Conservation (phyloP, 1,140 invertebrate species). For the Tetragnatha versicolor region DNA sequence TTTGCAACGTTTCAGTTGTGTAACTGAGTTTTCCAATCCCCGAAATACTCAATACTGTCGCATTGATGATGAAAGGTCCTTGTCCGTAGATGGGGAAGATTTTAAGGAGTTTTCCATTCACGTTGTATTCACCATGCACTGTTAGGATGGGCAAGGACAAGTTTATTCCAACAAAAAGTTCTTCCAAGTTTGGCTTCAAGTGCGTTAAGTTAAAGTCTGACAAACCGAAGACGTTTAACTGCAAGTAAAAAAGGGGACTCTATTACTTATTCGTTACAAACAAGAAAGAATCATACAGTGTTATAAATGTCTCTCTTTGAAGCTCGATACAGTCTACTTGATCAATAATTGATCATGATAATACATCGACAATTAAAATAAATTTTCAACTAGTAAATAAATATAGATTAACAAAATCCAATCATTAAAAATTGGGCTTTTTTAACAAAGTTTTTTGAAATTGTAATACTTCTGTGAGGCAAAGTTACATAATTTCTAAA, state of each 20-base stretch:
- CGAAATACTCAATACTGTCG: slow-evolving; percentile 15
- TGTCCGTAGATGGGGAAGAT: slow-evolving; percentile 49
- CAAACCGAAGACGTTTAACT: slow-evolving; percentile 15
- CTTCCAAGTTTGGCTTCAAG: slow-evolving; percentile 32
- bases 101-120: slow-evolving; percentile 28
- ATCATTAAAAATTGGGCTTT: no score
- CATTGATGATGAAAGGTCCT: slow-evolving; percentile 44
- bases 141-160: slow-evolving; percentile 29
- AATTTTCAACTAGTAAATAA: no score
- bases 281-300: no score
- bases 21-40: slow-evolving; percentile 40
- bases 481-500: no score
- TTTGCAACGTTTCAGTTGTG: slow-evolving; percentile 19
- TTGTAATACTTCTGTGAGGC: no score
- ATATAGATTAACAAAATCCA: no score
- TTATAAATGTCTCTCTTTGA: no score
- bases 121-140: slow-evolving; percentile 27
- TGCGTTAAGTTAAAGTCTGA: slow-evolving; percentile 36
- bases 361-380: no score
- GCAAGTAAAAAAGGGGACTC: slow-evolving; percentile 19
- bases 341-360: no score
- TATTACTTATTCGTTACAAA: no score
- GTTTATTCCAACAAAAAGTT: slow-evolving; percentile 19
- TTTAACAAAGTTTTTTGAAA: no score
- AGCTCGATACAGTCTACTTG: no score